Evolutionary conservation across 2,113 vertebrate genomes (phyloP).

Genomic region (Tenrec ecaudatus): DNA sequence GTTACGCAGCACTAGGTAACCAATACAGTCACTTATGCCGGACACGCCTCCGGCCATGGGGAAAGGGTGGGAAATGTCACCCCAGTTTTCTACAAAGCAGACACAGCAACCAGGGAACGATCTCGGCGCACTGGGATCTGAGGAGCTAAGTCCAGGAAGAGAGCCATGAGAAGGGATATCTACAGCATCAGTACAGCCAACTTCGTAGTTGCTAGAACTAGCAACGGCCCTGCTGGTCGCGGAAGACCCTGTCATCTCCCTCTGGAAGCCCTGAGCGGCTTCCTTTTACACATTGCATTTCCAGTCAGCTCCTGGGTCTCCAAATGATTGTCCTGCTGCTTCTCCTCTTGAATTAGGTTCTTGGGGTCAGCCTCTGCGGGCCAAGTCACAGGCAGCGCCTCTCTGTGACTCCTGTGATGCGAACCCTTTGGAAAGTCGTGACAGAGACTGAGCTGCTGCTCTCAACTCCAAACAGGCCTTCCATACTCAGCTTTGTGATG

Average conservation of each 20-base stretch:
- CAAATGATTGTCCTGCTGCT: neutral
- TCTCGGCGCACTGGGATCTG: too few species aligned
- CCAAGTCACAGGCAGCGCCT: neutral
- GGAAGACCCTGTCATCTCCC: neutral
- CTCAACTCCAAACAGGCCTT: neutral
- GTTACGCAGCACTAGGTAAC: neutral
- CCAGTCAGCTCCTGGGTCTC: fast-evolving
- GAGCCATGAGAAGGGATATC: neutral
- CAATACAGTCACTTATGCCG: neutral
- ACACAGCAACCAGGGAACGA: neutral
- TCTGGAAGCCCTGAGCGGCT: neutral
- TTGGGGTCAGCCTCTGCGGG: neutral
- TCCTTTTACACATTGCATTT: neutral
- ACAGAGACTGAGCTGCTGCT: neutral
- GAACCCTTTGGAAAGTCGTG: neutral
- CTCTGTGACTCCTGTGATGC: neutral
- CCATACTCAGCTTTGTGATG: neutral
- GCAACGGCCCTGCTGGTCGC: neutral
- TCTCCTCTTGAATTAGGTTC: neutral
- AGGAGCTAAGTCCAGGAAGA: neutral
- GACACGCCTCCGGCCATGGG: neutral
- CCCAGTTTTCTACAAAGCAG: neutral
- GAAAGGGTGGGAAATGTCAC: neutral
- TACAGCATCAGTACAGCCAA: neutral
- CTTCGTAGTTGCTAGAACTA: neutral